Conservation (phyloP, 2,888 invertebrate species). For the Saturnia japonica region DNA sequence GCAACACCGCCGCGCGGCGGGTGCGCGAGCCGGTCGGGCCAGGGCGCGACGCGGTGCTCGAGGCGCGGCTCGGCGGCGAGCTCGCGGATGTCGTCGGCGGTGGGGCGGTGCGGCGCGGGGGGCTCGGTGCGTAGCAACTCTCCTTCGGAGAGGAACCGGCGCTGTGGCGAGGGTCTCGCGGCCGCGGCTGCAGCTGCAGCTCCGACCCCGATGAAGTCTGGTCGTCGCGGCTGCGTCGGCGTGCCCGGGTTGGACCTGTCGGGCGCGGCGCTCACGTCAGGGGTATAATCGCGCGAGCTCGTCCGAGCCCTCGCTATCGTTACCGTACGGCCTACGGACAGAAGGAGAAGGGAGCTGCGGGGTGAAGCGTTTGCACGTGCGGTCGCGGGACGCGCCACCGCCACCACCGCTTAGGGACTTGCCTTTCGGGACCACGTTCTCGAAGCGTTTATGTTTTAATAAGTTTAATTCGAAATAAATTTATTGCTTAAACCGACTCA, state of each 20-base stretch:
- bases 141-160: slow-evolving; percentile 91
- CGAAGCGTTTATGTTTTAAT: slow-evolving; percentile 41
- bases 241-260: slow-evolving; percentile 95
- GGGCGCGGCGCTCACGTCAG: slow-evolving; percentile 76
- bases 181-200: slow-evolving; percentile 84
- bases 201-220: slow-evolving; percentile 92
- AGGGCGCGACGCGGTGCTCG: slow-evolving; percentile 79
- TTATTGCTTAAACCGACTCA: slow-evolving; percentile 36
- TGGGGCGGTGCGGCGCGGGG: slow-evolving; percentile 84
- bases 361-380: slow-evolving; percentile 77
- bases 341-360: slow-evolving; percentile 81
- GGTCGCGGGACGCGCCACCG: slow-evolving; percentile 54
- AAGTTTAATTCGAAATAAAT: background rate
- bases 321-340: slow-evolving; percentile 82
- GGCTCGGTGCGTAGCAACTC: slow-evolving; percentile 89
- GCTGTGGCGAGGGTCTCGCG: slow-evolving; percentile 85
- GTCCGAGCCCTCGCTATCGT: slow-evolving; percentile 80
- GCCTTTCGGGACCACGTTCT: slow-evolving; percentile 33
- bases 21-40: slow-evolving; percentile 76
- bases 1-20: slow-evolving; percentile 59
- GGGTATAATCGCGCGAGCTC: slow-evolving; percentile 81
- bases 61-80: slow-evolving; percentile 90
- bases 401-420: slow-evolving; percentile 41
- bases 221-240: slow-evolving; percentile 93
- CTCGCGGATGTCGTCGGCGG: slow-evolving; percentile 90